Base-by-base conservation (phyloP, 2,888 invertebrate genomes). In the Myathropa florea region DNA sequence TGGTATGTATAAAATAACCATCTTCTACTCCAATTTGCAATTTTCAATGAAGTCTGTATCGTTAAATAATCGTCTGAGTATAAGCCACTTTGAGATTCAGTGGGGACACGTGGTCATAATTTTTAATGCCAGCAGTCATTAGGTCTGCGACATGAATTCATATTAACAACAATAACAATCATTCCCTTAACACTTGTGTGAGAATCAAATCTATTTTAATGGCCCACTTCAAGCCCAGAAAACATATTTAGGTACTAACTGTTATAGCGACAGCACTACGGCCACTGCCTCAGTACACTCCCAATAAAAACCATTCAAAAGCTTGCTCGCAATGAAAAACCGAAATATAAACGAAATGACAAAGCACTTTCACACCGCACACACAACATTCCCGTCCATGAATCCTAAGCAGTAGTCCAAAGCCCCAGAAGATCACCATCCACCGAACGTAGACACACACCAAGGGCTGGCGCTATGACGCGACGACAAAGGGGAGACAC, bases 141-240 rank as follows among this genome's bases (percentile, higher is more conserved):
- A 18, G 46, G 4, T 6, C 18, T n/a, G 14, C 46, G 6, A 6
- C 46, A 18, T 18, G 9, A 46, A 18, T 7, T n/a, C 18, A 18
- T 18, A 18, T n/a, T n/a, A 18, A 46, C 46, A n/a, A 46, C 18
- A 18, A 18, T 18, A 46, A n/a, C 46, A 46, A 46, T 46, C 18
- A 18, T 46, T 46, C 18, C 18, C 46, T 46, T 18, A 46, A 7
- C 71, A 71, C 65, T 84, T 61, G 68, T 67, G 61, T 39, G 71
- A 33, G 80, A 80, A 80, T 60, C 70, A 75, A 80, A 84, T 84
- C 84, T 76, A 76, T 84, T 84, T 76, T 80, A 76, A 84, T 81
- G 71, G 60, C 65, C 70, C 75, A 81, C 84, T 80, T 84, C 53
- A 60, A 61, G 75, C 21, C 24, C 60, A 71, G 46, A 26, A 18